Evolutionary conservation across 2,113 vertebrate species (phyloP).

Genomic region (Bothrops jararaca): DNA sequence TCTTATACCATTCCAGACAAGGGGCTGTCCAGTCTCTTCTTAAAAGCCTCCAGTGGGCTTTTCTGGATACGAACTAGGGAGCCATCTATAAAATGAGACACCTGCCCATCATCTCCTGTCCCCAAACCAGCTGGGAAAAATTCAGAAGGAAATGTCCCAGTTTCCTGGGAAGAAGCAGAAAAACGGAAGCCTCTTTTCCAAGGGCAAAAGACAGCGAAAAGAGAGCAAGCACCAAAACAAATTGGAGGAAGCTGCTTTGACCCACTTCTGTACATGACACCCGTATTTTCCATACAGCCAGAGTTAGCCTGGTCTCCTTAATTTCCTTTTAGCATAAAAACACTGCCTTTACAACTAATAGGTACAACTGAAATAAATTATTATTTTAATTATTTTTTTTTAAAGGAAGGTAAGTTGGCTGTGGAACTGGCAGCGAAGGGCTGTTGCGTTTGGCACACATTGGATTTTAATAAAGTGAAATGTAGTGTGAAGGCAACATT

Average conservation of each 20-base stretch:
- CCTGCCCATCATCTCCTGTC: too few species aligned
- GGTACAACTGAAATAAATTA: fast-evolving
- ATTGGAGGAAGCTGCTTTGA: background rate
- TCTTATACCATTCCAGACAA: too few species aligned
- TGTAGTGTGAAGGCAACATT: background rate
- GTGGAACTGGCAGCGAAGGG: fast-evolving
- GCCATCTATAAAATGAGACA: too few species aligned
- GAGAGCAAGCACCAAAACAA: too few species aligned
- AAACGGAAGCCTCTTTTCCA: background rate
- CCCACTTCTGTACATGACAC: too few species aligned
- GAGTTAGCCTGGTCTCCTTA: fast-evolving
- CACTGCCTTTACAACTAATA: background rate
- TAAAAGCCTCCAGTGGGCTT: too few species aligned
- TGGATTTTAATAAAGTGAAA: background rate
- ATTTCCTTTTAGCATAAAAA: fast-evolving
- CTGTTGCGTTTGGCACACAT: background rate
- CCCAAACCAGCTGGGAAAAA: too few species aligned
- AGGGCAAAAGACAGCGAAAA: background rate
- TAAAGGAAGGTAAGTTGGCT: background rate
- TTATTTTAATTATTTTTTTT: fast-evolving
- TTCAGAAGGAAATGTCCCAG: too few species aligned
- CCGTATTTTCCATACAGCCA: background rate
- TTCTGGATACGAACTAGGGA: too few species aligned
- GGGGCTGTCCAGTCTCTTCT: too few species aligned
- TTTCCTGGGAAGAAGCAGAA: background rate